Conservation (phyloP, 2,113 vertebrate species). For the Alaudala cheleensis region DNA sequence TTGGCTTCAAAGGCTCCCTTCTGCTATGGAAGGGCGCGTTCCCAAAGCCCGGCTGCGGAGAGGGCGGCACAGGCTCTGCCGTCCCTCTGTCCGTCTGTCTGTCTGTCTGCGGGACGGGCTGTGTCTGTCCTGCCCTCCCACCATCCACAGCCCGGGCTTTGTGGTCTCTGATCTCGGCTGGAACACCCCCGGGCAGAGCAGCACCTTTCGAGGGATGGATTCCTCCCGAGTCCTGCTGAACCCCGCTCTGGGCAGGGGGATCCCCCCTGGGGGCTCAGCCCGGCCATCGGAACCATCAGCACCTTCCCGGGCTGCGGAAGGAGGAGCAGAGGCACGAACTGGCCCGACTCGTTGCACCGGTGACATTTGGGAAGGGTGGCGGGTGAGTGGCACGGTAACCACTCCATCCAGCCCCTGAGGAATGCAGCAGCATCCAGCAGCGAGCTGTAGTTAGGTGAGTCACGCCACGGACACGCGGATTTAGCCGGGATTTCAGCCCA, state of each 20-base stretch:
- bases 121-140: neutral
- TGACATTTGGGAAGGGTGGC: neutral
- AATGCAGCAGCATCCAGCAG: constrained; percentile 24
- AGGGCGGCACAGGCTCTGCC: rapidly evolving
- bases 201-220: rapidly evolving
- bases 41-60: rapidly evolving
- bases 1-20: neutral
- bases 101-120: neutral
- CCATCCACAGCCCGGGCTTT: rapidly evolving
- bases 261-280: neutral
- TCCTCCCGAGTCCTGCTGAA: rapidly evolving
- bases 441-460: constrained; percentile 28
- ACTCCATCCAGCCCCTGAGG: constrained; percentile 9
- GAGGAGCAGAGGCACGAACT: neutral
- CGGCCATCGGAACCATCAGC: rapidly evolving
- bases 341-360: neutral
- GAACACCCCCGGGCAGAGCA: rapidly evolving
- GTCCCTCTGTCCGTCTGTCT: neutral
- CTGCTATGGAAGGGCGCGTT: neutral
- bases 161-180: too few species aligned
- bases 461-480: neutral
- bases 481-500: constrained; percentile 29
- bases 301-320: neutral
- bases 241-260: neutral
- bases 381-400: neutral